Percentiles rank a stretch among this genome's conserved stretches.
Evolutionary conservation across 2,888 invertebrate genomes (phyloP).

Genomic region (Mactromeris polynyma): DNA sequence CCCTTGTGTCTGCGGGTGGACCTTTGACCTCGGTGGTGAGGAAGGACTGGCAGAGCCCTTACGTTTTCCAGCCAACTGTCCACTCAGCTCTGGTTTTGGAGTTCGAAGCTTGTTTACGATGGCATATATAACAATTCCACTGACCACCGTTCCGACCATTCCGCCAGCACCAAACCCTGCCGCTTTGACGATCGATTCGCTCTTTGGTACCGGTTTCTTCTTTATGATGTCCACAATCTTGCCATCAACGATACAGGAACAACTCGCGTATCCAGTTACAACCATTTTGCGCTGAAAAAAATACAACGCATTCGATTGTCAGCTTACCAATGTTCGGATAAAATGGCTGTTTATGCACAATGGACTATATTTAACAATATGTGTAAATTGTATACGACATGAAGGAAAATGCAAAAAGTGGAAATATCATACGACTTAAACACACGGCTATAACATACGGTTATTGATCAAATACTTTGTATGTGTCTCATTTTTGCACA

Average conservation of each 20-base stretch:
- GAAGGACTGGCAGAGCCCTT: not conserved
- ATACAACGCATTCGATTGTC: no score
- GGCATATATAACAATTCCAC: slow-evolving; percentile 55
- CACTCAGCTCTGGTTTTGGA: not conserved
- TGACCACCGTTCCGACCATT: slow-evolving; percentile 52
- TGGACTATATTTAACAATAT: no score
- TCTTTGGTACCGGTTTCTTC: slow-evolving; percentile 57
- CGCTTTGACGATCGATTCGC: slow-evolving; percentile 57
- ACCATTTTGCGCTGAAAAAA: slow-evolving; percentile 54
- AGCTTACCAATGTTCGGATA: no score
- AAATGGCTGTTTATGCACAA: no score
- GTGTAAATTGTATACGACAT: no score
- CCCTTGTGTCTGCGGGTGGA: not conserved
- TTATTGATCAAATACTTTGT: no score
- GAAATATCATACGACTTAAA: no score
- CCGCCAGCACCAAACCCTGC: slow-evolving; percentile 70
- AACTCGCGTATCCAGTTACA: slow-evolving; percentile 59
- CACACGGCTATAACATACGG: no score
- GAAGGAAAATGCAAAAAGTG: no score
- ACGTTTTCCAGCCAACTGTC: not conserved
- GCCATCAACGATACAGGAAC: slow-evolving; percentile 59
- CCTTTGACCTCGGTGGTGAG: not conserved
- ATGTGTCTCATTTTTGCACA: no score
- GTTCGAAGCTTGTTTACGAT: slow-evolving; percentile 45
- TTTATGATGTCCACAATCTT: slow-evolving; percentile 59